Percentiles rank a stretch among this genome's conserved stretches.
These are phyloP conservation scores for Nemotelus pantherinus DNA, from an alignment of 2,888 invertebrate genomes.

Conservation along the genomic window DNA sequence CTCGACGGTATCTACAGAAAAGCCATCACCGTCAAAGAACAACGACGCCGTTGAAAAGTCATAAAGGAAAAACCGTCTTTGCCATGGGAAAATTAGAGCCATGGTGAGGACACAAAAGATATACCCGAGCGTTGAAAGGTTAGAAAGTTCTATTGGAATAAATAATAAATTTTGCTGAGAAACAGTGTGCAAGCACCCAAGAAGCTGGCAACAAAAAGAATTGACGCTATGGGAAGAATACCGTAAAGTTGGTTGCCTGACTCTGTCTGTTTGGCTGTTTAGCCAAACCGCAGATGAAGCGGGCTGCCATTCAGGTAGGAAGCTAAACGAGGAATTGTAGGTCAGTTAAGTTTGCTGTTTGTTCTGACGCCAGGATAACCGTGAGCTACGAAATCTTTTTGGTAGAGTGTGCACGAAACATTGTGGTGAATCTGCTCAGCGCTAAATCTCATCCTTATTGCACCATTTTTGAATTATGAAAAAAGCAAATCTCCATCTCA, in stretches of 20 bases:
- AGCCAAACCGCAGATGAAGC: too few species aligned
- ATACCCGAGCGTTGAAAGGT: slow-evolving; percentile 1
- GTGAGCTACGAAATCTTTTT: too few species aligned
- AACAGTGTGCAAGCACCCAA: not conserved
- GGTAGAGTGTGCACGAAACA: too few species aligned
- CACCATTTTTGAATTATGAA: too few species aligned
- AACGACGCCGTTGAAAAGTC: slow-evolving; percentile 27
- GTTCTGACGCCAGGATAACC: too few species aligned
- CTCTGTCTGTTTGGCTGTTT: not conserved
- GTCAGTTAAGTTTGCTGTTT: not conserved
- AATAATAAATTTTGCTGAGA: slow-evolving; percentile 34
- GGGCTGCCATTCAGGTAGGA: not conserved
- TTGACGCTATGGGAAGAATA: slow-evolving; percentile 4
- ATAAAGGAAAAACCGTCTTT: slow-evolving; percentile 21
- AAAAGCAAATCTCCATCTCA: too few species aligned
- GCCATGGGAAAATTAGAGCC: slow-evolving; percentile 41
- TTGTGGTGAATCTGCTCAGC: not conserved
- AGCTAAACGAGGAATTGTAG: not conserved
- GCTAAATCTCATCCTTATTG: not conserved
- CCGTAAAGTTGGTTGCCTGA: not conserved
- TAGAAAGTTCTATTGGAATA: slow-evolving; percentile 23
- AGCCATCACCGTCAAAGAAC: not conserved
- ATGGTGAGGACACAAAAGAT: slow-evolving; percentile 33
- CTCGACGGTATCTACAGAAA: not conserved
- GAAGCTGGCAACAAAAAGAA: slow-evolving; percentile 1